Conservation (phyloP, 1,140 invertebrate genomes). For the Yoshiicerus persimilis region DNA sequence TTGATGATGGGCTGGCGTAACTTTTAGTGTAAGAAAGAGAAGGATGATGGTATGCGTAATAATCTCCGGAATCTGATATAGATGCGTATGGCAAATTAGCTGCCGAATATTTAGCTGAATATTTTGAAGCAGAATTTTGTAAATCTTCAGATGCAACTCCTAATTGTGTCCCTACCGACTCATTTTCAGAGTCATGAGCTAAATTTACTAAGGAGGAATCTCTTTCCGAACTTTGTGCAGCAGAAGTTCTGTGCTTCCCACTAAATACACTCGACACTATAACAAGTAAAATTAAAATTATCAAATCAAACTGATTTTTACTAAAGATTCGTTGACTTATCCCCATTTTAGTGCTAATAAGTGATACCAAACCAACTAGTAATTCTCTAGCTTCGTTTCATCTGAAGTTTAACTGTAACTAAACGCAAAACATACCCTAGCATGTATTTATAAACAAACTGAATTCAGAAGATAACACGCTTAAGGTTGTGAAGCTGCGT, state of each 20-base stretch:
- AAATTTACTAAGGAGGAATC: neutral
- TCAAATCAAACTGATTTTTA: neutral
- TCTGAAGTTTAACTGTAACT: neutral
- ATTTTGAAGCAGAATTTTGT: neutral
- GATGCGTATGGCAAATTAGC: neutral
- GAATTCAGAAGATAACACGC: too few relatives aligned
- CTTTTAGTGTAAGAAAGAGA: neutral
- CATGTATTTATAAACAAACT: slow-evolving; percentile 1
- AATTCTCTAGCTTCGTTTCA: neutral
- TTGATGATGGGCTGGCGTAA: neutral
- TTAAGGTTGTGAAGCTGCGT: too few relatives aligned
- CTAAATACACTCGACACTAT: neutral
- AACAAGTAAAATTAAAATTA: neutral
- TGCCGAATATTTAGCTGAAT: neutral
- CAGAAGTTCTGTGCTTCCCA: neutral
- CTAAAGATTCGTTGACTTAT: neutral
- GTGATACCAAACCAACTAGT: too few relatives aligned
- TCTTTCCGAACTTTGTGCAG: neutral
- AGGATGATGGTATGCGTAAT: neutral
- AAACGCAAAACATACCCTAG: neutral
- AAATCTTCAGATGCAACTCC: neutral
- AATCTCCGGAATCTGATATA: neutral
- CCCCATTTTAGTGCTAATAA: neutral
- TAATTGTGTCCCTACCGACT: neutral
- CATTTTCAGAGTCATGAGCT: neutral